Percentiles rank a stretch among this genome's conserved stretches.
These are phyloP conservation scores for Picus viridis DNA, from an alignment of 2,797 vertebrate genomes.

Conservation along the genomic window DNA sequence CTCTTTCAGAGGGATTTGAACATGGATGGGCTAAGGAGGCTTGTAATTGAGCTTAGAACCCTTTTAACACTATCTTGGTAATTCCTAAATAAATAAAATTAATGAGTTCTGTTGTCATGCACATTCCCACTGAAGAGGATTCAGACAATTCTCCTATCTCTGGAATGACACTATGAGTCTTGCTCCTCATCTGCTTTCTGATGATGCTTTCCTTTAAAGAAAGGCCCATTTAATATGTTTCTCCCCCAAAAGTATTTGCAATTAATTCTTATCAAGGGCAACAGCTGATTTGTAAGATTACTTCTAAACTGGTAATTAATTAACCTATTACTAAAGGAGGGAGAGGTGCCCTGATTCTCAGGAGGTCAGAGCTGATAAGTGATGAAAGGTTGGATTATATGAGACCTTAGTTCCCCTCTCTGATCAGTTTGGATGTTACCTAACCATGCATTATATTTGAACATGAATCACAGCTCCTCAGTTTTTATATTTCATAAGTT, in stretches of 20 bases:
- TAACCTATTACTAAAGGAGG: constrained; percentile 63
- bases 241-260: constrained; percentile 60
- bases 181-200: constrained; percentile 29
- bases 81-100: constrained; percentile 60
- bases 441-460: constrained; percentile 72
- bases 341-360: constrained; percentile 50
- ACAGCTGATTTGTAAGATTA: constrained; percentile 71
- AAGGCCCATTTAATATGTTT: constrained; percentile 59
- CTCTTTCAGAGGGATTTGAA: background rate
- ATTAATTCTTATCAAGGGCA: constrained; percentile 70
- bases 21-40: background rate
- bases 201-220: constrained; percentile 60
- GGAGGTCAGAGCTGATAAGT: constrained; percentile 57
- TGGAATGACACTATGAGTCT: background rate
- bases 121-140: background rate
- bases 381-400: constrained; percentile 46
- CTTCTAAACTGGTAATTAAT: constrained; percentile 71
- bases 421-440: constrained; percentile 67
- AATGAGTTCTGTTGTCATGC: constrained; percentile 28
- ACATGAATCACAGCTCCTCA: constrained; percentile 55
- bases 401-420: constrained; percentile 59
- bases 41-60: constrained; percentile 18
- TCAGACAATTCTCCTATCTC: constrained; percentile 43
- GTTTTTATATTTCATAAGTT: constrained; percentile 50
- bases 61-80: constrained; percentile 39